Conservation (phyloP, 2,888 invertebrate species). For the Subacronicta megacephala region DNA sequence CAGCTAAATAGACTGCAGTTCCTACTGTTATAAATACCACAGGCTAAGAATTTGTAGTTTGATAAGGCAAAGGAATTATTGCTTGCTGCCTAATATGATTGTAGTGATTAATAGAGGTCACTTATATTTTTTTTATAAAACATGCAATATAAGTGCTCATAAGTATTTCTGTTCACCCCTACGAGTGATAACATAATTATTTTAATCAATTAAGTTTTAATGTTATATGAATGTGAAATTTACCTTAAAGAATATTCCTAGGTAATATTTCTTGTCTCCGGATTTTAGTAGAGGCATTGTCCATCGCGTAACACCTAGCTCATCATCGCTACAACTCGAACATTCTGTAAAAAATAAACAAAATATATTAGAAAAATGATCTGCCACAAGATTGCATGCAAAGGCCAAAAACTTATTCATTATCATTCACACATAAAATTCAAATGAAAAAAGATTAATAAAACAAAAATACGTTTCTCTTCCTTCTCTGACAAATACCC, state of each 20-base stretch:
- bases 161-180: no score
- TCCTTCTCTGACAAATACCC: slow-evolving; percentile 16
- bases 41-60: background rate
- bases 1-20: slow-evolving; percentile 25
- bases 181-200: no score
- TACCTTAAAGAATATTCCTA: slow-evolving; percentile 98
- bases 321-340: slow-evolving; percentile 94
- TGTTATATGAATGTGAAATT: background rate
- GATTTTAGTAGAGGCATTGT: slow-evolving; percentile 96
- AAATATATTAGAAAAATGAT: slow-evolving; percentile 5
- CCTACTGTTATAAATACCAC: slow-evolving; percentile 10
- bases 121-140: background rate
- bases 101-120: background rate
- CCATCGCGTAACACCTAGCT: slow-evolving; percentile 93
- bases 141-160: no score
- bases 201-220: no score
- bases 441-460: slow-evolving; percentile 2
- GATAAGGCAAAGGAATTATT: background rate
- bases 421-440: background rate
- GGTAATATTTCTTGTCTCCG: slow-evolving; percentile 96
- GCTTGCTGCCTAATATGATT: slow-evolving; percentile 1
- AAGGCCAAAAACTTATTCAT: no score
- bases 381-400: no score
- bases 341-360: slow-evolving; percentile 90
- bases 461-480: slow-evolving; percentile 3